Evolutionary conservation across 37 sponge, comb jelly and placozoan species (phyloP).

Genomic region (Cladorhizidae sp.): DNA sequence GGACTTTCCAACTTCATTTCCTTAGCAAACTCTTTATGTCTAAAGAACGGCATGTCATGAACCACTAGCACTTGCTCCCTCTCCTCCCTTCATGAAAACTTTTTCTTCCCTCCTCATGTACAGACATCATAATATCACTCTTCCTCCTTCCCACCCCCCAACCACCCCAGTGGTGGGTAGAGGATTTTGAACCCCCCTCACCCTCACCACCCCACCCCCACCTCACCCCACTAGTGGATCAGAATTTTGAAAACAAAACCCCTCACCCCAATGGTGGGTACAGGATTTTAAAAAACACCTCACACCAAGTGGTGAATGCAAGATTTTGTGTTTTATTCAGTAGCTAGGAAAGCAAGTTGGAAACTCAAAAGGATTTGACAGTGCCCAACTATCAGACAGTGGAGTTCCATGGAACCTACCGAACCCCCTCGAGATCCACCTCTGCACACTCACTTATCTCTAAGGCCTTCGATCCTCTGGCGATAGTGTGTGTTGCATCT

Average conservation of each 20-base stretch:
- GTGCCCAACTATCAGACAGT: no score
- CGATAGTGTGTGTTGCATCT: slow-evolving; percentile 1
- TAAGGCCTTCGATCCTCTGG: slow-evolving; percentile 4
- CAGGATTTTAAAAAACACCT: no score
- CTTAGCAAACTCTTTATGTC: slow-evolving; percentile 45
- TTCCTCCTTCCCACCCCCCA: slow-evolving; percentile 18
- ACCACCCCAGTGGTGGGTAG: no score
- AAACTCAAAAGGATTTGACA: no score
- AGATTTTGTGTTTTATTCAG: no score
- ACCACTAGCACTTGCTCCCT: neutral
- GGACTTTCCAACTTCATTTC: slow-evolving; percentile 25
- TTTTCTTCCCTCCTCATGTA: slow-evolving; percentile 9
- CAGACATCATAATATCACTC: neutral
- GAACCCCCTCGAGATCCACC: no score
- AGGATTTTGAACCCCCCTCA: neutral
- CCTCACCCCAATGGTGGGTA: no score
- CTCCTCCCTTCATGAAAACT: neutral
- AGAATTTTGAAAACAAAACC: neutral
- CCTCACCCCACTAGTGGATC: neutral
- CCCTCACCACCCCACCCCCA: neutral
- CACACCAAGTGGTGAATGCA: no score
- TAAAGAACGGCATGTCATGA: neutral
- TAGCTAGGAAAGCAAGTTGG: no score
- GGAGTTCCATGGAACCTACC: no score
- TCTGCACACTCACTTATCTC: slow-evolving; percentile 11